Conservation (phyloP, 1,140 invertebrate genomes). For the Drosophila quadrilineata region DNA sequence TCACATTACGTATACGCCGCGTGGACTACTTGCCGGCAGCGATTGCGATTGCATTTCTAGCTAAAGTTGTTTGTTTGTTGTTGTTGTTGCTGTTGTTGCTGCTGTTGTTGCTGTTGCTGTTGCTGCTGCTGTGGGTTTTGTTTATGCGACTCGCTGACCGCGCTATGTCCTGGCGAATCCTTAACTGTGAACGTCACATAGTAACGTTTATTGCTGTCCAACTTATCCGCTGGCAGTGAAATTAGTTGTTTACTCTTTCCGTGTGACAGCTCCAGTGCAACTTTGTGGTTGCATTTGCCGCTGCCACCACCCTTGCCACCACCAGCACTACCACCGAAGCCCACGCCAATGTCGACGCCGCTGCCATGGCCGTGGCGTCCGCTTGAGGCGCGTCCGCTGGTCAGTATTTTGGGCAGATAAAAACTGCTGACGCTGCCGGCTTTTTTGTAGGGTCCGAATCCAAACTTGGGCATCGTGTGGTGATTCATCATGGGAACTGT, state of each 20-base stretch:
- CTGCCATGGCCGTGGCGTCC: constrained; percentile 5
- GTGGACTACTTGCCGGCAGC: constrained; percentile 51
- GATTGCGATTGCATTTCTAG: constrained; percentile 14
- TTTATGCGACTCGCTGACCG: constrained; percentile 38
- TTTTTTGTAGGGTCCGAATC: constrained; percentile 81
- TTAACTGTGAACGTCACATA: constrained; percentile 94
- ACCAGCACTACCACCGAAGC: constrained; percentile 6
- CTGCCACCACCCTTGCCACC: constrained; percentile 18
- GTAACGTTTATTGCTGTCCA: constrained; percentile 93
- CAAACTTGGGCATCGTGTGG: constrained; percentile 87
- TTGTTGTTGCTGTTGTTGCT: constrained; percentile 21
- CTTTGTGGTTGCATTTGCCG: constrained; percentile 80
- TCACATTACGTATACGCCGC: constrained; percentile 58
- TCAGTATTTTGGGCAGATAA: constrained; percentile 80
- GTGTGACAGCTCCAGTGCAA: constrained; percentile 89
- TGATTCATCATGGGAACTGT: constrained; percentile 88
- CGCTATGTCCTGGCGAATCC: constrained; percentile 81
- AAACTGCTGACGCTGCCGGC: constrained; percentile 81
- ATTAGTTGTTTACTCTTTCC: constrained; percentile 91
- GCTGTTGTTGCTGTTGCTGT: constrained; percentile 8
- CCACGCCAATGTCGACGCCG: constrained; percentile 22
- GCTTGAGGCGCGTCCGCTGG: constrained; percentile 58
- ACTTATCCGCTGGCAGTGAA: constrained; percentile 90
- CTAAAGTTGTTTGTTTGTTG: constrained; percentile 18
- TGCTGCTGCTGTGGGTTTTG: constrained; percentile 39